Conservation (phyloP, 2,113 vertebrate species). For the Erpornis zantholeuca region DNA sequence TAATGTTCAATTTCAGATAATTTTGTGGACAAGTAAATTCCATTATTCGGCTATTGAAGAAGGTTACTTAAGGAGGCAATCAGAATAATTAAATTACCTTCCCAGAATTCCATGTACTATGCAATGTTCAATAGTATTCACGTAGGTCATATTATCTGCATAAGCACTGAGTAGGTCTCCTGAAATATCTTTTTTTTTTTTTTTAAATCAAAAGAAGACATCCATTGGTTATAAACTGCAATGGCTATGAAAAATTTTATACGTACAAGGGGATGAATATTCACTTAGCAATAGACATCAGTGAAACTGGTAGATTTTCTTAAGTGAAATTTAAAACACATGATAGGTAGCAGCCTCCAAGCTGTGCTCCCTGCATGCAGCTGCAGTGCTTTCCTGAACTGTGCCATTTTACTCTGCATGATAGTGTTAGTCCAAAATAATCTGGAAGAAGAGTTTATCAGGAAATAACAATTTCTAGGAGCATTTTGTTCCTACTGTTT, state of each 20-base stretch:
- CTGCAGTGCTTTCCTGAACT: background rate
- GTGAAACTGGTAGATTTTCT: background rate
- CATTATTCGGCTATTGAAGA: background rate
- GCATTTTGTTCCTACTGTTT: background rate
- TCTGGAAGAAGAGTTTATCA: background rate
- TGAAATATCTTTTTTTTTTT: background rate
- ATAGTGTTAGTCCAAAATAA: background rate
- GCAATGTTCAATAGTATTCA: background rate
- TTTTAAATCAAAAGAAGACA: background rate
- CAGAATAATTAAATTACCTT: background rate
- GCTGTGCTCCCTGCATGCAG: rapidly evolving
- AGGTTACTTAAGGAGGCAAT: background rate
- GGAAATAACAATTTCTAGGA: background rate
- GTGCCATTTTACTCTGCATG: background rate
- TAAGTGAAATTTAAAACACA: background rate
- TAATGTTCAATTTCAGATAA: background rate
- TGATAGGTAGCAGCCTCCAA: background rate
- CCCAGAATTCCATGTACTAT: background rate
- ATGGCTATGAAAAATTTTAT: background rate
- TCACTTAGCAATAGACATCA: background rate
- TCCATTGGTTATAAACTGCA: background rate
- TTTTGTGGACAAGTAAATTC: background rate
- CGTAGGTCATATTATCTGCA: background rate
- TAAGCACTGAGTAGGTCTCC: background rate
- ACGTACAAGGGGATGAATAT: background rate